Evolutionary conservation across 2,888 invertebrate species (phyloP).

Genomic region (Didymodactylos carnosus): DNA sequence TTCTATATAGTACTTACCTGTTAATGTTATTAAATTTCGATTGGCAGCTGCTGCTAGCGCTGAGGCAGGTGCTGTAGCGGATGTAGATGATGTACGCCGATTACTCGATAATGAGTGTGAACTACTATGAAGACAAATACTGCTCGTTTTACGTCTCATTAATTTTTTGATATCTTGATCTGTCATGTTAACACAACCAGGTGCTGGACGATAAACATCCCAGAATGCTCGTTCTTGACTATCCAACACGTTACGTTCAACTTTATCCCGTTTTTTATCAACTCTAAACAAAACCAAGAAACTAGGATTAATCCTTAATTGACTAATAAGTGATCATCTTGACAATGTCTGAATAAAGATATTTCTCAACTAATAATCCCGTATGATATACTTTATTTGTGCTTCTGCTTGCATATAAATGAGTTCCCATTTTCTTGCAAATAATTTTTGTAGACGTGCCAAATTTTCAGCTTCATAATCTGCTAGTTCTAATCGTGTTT

Average conservation of each 20-base stretch:
- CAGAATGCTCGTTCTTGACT: conserved; percentile 97
- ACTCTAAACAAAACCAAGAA: conserved; percentile 39
- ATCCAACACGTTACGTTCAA: conserved; percentile 89
- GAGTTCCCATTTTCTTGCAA: conserved; percentile 98
- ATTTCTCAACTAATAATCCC: no score
- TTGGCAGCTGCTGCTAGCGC: background rate
- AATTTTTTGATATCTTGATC: conserved; percentile 13
- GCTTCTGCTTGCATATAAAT: conserved; percentile 97
- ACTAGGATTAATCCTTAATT: no score
- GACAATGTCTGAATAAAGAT: background rate
- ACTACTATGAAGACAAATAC: background rate
- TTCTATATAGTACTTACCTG: no score
- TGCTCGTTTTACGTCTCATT: conserved; percentile 1
- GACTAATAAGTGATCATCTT: no score
- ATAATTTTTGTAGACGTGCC: conserved; percentile 91
- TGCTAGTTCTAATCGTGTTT: conserved; percentile 80
- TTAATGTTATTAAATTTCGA: background rate
- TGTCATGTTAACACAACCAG: conserved; percentile 88
- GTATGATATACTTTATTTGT: conserved; percentile 58
- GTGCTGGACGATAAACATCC: conserved; percentile 98
- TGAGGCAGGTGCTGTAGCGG: background rate
- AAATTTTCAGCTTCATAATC: conserved; percentile 97
- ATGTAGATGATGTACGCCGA: background rate
- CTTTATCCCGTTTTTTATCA: conserved; percentile 89
- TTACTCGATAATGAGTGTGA: background rate